Conservation (phyloP, 2,113 vertebrate species). For the Xerus inauris region DNA sequence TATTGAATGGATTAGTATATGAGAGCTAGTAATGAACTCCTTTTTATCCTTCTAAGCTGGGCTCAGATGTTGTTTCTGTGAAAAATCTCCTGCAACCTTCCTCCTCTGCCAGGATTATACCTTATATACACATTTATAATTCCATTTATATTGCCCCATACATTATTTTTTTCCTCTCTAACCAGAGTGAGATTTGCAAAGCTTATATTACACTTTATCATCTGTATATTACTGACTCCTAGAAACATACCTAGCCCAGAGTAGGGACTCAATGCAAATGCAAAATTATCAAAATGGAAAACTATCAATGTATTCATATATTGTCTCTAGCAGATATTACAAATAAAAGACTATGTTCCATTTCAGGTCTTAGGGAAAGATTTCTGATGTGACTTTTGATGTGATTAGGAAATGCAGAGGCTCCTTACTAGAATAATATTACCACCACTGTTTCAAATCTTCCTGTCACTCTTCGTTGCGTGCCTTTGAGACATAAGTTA, state of each 20-base stretch:
- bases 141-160: neutral
- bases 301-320: neutral
- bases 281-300: constrained; percentile 29
- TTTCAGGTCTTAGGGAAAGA: neutral
- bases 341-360: neutral
- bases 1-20: neutral
- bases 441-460: neutral
- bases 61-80: neutral
- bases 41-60: neutral
- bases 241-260: neutral
- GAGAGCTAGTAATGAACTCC: neutral
- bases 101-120: neutral
- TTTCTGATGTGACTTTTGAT: neutral
- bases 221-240: neutral
- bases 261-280: neutral
- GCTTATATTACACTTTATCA: neutral
- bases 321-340: neutral
- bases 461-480: neutral
- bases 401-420: neutral
- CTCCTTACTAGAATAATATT: neutral
- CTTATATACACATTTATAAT: neutral
- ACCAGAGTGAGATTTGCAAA: constrained; percentile 1
- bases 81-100: neutral
- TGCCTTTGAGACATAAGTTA: neutral
- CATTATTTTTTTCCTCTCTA: neutral